Evolutionary conservation across 2,113 vertebrate genomes (phyloP), one percentile per base, ranked within the genome.

Genomic region (Percina caprodes): DNA sequence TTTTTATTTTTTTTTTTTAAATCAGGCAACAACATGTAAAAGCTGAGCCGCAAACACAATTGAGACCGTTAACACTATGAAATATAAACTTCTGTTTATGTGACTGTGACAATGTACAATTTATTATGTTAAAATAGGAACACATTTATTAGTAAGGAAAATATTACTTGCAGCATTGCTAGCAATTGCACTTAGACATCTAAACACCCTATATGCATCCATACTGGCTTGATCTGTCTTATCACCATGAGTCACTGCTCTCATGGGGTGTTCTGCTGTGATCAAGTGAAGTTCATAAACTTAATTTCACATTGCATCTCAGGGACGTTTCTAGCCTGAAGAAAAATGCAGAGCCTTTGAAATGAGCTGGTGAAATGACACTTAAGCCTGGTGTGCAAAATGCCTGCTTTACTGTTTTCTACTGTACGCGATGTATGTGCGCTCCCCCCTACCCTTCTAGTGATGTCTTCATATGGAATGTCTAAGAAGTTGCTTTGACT

Each of bases 231-330:
- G n/a, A 65, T 77, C 49, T 0, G n/a, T 75, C 49, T 83, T 19
- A n/a, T n/a, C 63, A 82, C 39, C 49, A 76, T 69, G 79, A 88
- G 52, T 80, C 85, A 81, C 52, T 77, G 58, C 75, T 86, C 66
- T 77, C 79, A 74, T 60, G 58, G 58, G 69, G 56, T 65, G 12
- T 63, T 80, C 33, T 51, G 78, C 67, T 54, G 72, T 61, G 79
- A 87, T 87, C 69, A 77, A 84, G 58, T 74, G 4, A 83, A 84
- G 87, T 84, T 89, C 84, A 92, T 87, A 86, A 90, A 91, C 90
- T 90, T 76, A 60, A 88, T 82, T 92, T 91, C 91, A 91, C 88
- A 87, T 91, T 79, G 14, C 46, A 78, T 76, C 75, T 60, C 61
- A 24, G 82, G 59, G 72, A 83, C 71, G 11, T 56, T 65, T 58